These are phyloP conservation scores for Chloroceryle inda DNA, from an alignment of 2,797 vertebrate species.

Conservation along the genomic window DNA sequence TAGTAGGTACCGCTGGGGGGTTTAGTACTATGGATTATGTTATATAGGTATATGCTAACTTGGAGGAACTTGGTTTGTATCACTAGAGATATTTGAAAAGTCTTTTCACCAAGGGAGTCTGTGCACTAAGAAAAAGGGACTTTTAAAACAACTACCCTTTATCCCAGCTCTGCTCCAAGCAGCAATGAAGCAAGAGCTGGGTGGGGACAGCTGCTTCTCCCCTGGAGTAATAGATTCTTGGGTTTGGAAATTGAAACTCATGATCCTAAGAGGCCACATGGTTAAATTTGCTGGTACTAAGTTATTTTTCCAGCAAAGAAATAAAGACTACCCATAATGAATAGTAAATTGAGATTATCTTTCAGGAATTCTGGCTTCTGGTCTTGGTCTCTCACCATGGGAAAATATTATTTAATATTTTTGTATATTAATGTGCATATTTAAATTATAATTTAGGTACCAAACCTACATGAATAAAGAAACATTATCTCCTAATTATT, in stretches of 20 bases:
- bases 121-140: not conserved
- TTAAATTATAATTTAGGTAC: not conserved
- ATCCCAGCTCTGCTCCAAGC: not conserved
- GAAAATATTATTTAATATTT: not conserved
- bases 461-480: not conserved
- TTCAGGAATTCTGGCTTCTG: not conserved
- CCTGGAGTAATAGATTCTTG: not conserved
- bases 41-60: rapidly evolving
- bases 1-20: not conserved
- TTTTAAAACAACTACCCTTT: not conserved
- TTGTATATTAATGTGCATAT: not conserved
- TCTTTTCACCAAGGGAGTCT: not conserved
- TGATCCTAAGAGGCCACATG: not conserved
- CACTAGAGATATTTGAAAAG: not conserved
- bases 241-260: not conserved
- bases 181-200: not conserved
- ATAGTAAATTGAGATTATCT: not conserved
- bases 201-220: not conserved
- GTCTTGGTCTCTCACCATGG: not conserved
- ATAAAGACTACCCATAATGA: not conserved
- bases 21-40: not conserved
- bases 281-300: not conserved
- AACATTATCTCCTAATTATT: not conserved
- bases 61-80: not conserved
- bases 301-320: not conserved